Percentiles rank a stretch among this genome's conserved stretches.
Evolutionary conservation across 2,888 invertebrate species (phyloP).

Genomic region (Pachymerium ferrugineum): DNA sequence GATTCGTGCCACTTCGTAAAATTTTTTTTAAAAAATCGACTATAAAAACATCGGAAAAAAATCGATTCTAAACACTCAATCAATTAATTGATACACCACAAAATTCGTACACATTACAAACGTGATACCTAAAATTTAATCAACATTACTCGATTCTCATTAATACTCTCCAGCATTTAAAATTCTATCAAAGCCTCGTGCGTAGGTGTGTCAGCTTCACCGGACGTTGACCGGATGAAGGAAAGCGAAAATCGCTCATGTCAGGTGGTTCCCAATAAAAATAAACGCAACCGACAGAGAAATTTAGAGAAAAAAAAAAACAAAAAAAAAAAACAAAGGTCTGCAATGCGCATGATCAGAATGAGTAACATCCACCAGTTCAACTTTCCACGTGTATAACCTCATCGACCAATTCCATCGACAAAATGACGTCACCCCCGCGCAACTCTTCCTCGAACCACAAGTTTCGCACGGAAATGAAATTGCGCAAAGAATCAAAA

Average conservation of each 20-base stretch:
- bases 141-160: too few relatives aligned
- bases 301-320: too few relatives aligned
- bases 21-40: too few relatives aligned
- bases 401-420: neutral
- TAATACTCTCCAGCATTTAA: neutral
- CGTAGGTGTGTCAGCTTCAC: neutral
- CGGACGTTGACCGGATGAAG: neutral
- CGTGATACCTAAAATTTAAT: neutral
- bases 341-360: too few relatives aligned
- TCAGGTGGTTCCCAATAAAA: neutral
- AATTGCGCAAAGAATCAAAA: neutral
- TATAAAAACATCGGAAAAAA: too few relatives aligned
- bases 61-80: too few relatives aligned
- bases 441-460: neutral
- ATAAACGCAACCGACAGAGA: too few relatives aligned
- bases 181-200: neutral
- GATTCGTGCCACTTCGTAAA: too few relatives aligned
- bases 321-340: too few relatives aligned
- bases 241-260: too few relatives aligned
- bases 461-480: neutral
- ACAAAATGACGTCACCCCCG: neutral
- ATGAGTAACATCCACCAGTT: too few relatives aligned
- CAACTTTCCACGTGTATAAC: slow-evolving; percentile 2
- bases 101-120: neutral
- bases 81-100: too few relatives aligned